A percentile compares a stretch with the other conserved stretches of the same genome.
Conservation (phyloP, 1,140 invertebrate genomes). For the Camponotus vicinus region DNA sequence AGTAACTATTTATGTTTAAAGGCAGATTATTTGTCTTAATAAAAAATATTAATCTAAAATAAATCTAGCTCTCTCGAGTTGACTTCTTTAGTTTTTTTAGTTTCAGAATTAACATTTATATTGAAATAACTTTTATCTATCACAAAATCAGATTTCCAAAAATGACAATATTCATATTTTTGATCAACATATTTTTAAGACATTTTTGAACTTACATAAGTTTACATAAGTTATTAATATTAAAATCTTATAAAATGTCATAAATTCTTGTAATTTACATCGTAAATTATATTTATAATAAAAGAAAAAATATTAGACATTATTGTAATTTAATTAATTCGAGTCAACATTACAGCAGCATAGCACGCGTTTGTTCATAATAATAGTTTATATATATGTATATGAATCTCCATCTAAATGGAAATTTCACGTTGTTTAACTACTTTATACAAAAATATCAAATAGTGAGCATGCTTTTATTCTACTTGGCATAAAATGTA, state of each 20-base stretch:
- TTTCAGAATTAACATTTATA: neutral
- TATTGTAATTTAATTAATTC: neutral
- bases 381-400: constrained; percentile 65
- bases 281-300: neutral
- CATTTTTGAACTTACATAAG: neutral
- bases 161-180: no score
- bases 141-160: neutral
- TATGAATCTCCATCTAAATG: constrained; percentile 69
- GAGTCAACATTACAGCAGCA: constrained; percentile 62
- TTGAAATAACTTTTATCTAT: neutral
- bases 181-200: neutral
- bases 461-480: constrained; percentile 70
- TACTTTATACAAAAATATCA: constrained; percentile 69
- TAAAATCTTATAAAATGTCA: neutral
- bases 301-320: neutral
- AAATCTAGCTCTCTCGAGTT: neutral
- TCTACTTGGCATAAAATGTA: constrained; percentile 69
- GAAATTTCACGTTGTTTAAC: constrained; percentile 65
- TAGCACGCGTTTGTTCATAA: constrained; percentile 65
- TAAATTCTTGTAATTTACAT: constrained; percentile 7
- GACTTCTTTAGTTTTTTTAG: neutral
- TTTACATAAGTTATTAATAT: neutral
- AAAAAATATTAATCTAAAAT: neutral
- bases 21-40: neutral
- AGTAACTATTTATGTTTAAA: neutral